Evolutionary conservation across 2,888 invertebrate genomes (phyloP).

Genomic region (Disparrhopalites patrizii): DNA sequence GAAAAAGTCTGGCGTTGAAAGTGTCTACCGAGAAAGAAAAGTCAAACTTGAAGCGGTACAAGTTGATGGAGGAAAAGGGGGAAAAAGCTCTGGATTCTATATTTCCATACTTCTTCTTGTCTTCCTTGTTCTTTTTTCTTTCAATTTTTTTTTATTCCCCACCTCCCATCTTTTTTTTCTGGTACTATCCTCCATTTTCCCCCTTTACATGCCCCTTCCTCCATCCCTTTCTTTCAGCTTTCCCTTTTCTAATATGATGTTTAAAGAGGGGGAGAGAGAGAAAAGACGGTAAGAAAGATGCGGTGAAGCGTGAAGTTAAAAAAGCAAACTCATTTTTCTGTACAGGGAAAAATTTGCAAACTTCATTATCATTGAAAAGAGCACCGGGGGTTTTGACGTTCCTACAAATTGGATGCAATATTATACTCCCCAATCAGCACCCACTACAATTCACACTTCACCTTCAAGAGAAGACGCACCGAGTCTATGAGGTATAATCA

Average conservation of each 20-base stretch:
- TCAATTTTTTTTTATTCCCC: not conserved
- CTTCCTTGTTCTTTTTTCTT: not conserved
- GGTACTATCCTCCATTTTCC: not conserved
- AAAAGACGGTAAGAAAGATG: constrained; percentile 1
- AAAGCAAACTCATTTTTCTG: constrained; percentile 32
- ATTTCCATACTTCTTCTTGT: not conserved
- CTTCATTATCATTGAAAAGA: constrained; percentile 45
- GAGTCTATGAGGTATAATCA: constrained; percentile 43
- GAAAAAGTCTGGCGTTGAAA: not conserved
- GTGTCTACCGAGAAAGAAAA: no score
- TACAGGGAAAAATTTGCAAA: constrained; percentile 45
- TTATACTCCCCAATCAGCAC: constrained; percentile 38
- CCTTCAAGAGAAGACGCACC: constrained; percentile 42
- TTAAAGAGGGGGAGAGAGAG: not conserved
- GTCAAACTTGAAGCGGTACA: no score
- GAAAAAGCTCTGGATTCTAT: not conserved
- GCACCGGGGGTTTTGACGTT: constrained; percentile 47
- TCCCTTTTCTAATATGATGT: not conserved
- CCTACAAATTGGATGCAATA: constrained; percentile 44
- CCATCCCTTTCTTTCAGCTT: no score
- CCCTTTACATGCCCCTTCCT: constrained; percentile 7
- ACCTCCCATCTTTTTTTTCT: not conserved
- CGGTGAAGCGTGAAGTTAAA: constrained; percentile 31
- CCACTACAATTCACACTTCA: constrained; percentile 36
- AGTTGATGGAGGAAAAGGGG: no score